These are phyloP conservation scores for Dynastes grantii DNA, from an alignment of 2,888 invertebrate species.

Conservation along the genomic window DNA sequence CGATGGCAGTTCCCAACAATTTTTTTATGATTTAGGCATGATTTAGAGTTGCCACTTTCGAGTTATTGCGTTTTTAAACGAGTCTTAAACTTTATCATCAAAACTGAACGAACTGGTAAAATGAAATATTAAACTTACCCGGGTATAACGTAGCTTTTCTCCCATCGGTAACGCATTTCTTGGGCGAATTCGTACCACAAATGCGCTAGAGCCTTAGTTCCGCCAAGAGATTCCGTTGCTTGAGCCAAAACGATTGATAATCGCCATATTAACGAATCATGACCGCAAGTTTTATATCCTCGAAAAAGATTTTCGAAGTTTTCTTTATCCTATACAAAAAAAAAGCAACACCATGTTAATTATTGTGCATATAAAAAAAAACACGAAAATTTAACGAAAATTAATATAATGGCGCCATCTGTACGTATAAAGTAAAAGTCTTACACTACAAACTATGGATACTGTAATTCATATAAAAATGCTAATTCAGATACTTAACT, in stretches of 20 bases:
- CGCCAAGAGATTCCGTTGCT: constrained; percentile 82
- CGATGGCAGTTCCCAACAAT: no score
- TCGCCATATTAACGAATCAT: constrained; percentile 87
- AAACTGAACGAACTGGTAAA: no score
- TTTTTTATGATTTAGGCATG: no score
- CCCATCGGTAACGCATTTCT: constrained; percentile 93
- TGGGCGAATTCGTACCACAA: constrained; percentile 95
- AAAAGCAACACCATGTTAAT: not conserved
- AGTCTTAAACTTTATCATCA: no score
- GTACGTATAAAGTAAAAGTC: not conserved
- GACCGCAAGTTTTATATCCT: constrained; percentile 80
- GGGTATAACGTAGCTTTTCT: constrained; percentile 82
- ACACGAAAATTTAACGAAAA: not conserved
- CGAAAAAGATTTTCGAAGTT: constrained; percentile 61
- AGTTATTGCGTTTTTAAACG: no score
- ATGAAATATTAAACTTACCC: constrained; percentile 80
- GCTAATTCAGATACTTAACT: not conserved
- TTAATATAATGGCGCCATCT: no score
- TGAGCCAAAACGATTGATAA: constrained; percentile 84
- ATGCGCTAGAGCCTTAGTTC: constrained; percentile 85
- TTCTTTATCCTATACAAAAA: constrained; percentile 58
- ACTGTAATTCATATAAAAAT: no score
- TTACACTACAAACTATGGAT: not conserved
- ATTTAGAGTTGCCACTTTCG: no score
- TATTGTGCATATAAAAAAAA: constrained; percentile 44